phyloP scores from a whole-genome alignment of 2,888 invertebrate genomes.

The Hydrotaea cyrtoneurina region DNA sequence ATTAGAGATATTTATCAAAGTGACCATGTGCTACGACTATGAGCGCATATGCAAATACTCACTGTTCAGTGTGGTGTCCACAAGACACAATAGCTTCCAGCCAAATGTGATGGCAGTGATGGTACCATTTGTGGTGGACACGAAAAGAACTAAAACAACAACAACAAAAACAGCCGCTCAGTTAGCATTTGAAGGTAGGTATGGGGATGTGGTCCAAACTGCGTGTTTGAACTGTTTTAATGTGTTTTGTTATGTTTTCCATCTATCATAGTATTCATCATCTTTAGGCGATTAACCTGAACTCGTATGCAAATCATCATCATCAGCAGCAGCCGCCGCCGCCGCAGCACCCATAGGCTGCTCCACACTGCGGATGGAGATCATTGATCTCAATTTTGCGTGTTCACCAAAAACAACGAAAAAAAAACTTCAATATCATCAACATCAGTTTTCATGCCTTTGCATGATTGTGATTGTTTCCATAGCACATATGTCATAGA shows the following conservation, averaged over 20 bases:
- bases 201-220: slow-evolving; percentile 12
- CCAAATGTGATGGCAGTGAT: slow-evolving; percentile 8
- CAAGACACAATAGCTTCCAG: slow-evolving; percentile 40
- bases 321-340: neutral
- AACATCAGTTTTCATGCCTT: slow-evolving; percentile 44
- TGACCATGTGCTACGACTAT: neutral
- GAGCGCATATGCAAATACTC: slow-evolving; percentile 29
- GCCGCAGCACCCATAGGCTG: neutral
- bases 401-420: no score
- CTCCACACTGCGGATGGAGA: slow-evolving; percentile 27
- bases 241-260: slow-evolving; percentile 58
- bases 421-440: slow-evolving; percentile 57
- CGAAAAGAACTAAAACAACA: neutral
- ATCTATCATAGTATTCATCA: slow-evolving; percentile 62
- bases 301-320: slow-evolving; percentile 54
- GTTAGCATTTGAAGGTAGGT: neutral
- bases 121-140: slow-evolving; percentile 8
- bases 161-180: neutral
- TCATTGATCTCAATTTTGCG: slow-evolving; percentile 67
- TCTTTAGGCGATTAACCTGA: slow-evolving; percentile 59
- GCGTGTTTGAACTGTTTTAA: slow-evolving; percentile 61
- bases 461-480: slow-evolving; percentile 20
- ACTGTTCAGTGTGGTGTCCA: neutral
- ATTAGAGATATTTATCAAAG: neutral
- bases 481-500: slow-evolving; percentile 50